Conservation (phyloP, 2,797 vertebrate species). For the Parauchenoglanis ngamensis region DNA sequence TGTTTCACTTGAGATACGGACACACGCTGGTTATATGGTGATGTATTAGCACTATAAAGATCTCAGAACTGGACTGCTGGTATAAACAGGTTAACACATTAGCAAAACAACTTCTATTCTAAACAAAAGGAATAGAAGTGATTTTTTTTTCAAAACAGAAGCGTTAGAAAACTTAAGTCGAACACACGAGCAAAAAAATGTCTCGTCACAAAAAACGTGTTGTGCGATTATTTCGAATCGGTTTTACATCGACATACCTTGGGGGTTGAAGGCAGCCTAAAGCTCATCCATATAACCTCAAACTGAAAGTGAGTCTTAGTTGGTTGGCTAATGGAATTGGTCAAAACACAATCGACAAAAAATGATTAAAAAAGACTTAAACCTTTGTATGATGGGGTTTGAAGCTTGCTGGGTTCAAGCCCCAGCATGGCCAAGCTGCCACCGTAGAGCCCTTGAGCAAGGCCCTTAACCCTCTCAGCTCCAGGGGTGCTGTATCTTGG, state of each 20-base stretch:
- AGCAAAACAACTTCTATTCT: background rate
- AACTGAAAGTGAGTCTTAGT: background rate
- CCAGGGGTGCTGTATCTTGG: no score
- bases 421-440: no score
- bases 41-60: background rate
- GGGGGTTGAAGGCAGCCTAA: background rate
- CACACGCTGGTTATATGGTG: background rate
- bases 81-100: slow-evolving; percentile 2
- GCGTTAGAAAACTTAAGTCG: background rate
- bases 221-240: background rate
- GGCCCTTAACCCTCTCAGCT: no score
- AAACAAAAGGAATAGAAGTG: background rate
- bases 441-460: no score
- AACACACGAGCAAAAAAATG: no score
- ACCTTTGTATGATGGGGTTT: no score
- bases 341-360: background rate
- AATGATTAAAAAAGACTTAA: background rate
- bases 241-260: background rate
- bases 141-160: background rate
- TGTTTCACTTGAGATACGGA: background rate
- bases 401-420: no score
- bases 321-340: background rate
- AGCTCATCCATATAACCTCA: background rate
- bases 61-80: background rate
- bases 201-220: no score